A percentile compares a stretch with the other conserved stretches of the same genome.
Conservation (phyloP, 2,888 invertebrate genomes). For the Dione juno region DNA sequence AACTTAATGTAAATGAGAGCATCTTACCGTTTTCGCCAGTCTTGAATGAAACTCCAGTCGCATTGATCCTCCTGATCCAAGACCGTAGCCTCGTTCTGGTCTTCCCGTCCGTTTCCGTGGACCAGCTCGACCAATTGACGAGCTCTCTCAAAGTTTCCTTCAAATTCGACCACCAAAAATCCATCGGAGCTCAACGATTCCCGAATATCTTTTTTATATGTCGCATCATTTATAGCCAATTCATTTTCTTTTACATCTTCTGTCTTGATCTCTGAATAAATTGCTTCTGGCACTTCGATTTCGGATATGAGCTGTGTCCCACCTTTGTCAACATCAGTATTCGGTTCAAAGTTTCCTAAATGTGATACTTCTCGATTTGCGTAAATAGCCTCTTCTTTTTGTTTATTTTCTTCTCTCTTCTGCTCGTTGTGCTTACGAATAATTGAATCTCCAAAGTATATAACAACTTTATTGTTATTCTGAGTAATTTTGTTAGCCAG, state of each 20-base stretch:
- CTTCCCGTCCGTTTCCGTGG: conserved; percentile 70
- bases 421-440: conserved; percentile 78
- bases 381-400: conserved; percentile 74
- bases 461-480: conserved; percentile 87
- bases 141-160: conserved; percentile 85
- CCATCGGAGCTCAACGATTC: conserved; percentile 78
- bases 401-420: conserved; percentile 67
- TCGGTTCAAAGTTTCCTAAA: conserved; percentile 63
- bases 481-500: conserved; percentile 77
- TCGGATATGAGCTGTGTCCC: conserved; percentile 69
- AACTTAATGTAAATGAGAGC: conserved; percentile 42
- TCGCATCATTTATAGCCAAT: conserved; percentile 70
- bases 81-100: conserved; percentile 76
- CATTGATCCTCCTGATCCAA: conserved; percentile 81
- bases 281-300: conserved; percentile 72
- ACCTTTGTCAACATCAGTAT: conserved; percentile 66
- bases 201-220: conserved; percentile 73
- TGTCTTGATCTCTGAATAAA: conserved; percentile 73
- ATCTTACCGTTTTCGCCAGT: conserved; percentile 87
- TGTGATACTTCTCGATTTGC: conserved; percentile 71
- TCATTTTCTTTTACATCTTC: conserved; percentile 59
- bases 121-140: conserved; percentile 85
- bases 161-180: conserved; percentile 85
- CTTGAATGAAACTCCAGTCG: conserved; percentile 90
- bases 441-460: conserved; percentile 88